phyloP scores from a whole-genome alignment of 1,140 invertebrate species.

The Diorhabda sublineata region DNA sequence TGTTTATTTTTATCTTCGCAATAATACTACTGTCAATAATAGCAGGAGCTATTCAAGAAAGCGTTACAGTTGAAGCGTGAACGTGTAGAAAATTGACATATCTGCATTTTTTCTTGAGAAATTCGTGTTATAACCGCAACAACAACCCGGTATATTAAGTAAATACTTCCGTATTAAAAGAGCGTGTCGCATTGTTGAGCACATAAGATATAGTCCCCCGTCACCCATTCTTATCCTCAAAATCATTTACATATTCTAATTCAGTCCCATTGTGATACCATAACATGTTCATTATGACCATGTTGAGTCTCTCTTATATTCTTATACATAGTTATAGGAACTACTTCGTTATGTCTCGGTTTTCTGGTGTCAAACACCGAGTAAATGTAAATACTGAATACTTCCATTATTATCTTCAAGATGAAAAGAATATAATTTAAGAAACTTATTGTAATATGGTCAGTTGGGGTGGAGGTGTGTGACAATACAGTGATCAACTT shows the following conservation, averaged over 20 bases:
- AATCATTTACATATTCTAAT: constrained; percentile 17
- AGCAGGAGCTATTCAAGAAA: too few relatives aligned
- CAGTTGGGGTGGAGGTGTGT: background rate
- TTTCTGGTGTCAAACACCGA: constrained; percentile 2
- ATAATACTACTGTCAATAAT: too few relatives aligned
- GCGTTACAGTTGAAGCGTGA: too few relatives aligned
- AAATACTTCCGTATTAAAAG: background rate
- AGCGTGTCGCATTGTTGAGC: constrained; percentile 12
- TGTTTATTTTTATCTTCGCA: too few relatives aligned
- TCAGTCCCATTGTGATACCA: constrained; percentile 13
- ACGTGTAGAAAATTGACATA: too few relatives aligned
- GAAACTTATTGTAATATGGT: background rate
- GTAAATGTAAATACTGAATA: background rate
- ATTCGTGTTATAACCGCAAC: too few relatives aligned
- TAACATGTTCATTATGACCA: constrained; percentile 22
- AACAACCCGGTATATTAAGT: background rate
- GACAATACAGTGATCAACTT: background rate
- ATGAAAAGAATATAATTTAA: background rate
- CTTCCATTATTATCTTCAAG: background rate
- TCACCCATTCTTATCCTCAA: constrained; percentile 1
- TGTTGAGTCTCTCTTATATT: constrained; percentile 10
- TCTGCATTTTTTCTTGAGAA: too few relatives aligned
- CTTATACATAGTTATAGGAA: constrained; percentile 8
- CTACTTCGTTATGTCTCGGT: background rate
- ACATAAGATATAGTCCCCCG: constrained; percentile 1